Base-by-base conservation (phyloP, 2,113 vertebrate genomes). In the Maccullochella peelii region DNA sequence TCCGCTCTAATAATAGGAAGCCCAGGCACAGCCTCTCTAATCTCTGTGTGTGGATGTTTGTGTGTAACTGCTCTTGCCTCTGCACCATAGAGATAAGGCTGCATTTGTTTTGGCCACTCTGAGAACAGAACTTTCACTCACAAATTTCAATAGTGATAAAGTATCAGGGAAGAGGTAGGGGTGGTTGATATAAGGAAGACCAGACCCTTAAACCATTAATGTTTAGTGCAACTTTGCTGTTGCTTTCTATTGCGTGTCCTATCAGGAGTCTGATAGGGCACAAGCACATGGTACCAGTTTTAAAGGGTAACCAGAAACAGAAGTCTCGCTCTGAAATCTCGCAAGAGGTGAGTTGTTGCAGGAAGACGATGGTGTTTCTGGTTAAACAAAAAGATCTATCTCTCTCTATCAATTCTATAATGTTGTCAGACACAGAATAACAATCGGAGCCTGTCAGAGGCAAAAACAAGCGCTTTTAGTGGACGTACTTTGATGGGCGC, bases 1-100 rank as follows among this genome's bases (percentile, higher is more conserved):
- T 94, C 91, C 73, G 84, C 88, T 89, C 92, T 93, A 94, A 94
- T 92, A 94, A 93, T 93, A 93, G 92, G 90, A 94, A 91, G 83
- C 93, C 82, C 77, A 66, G 93, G 87, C 90, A 80, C 91, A 88
- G 93, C 83, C 93, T 94, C 88, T 93, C 84, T 94, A 94, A 94
- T 95, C 92, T 93, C 85, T 73, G 89, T 89, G 88, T 73, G 86
- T 84, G 89, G 58, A 81, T 86, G 82, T 89, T 79, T 82, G 90
- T 82, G 84, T 59, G 80, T 38, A 77, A 42, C 78, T 72, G 49
- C 82, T 86, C 40, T 82, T 65, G 79, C 90, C 77, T 78, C 93
- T 95, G 94, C 90, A 82, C 90, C 73, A 21, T 42, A 68, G 88
- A 94, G 95, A 95, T 95, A 94, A 96, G 91, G 54, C 83, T 36